These are phyloP conservation scores for Pandemis heparana DNA, from an alignment of 2,888 invertebrate species.

Conservation along the genomic window DNA sequence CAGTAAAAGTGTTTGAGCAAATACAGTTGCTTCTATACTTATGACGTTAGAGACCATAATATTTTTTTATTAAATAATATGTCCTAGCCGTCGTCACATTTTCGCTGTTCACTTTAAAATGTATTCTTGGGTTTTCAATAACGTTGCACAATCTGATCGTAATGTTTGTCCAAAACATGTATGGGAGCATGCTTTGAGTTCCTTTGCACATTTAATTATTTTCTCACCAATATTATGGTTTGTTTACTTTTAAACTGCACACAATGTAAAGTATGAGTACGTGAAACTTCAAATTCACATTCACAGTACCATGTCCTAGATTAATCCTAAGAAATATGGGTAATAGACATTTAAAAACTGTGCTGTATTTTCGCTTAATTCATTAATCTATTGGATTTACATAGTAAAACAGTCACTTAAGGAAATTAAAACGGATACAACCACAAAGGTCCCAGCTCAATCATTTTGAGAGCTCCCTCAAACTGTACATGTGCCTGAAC, in stretches of 20 bases:
- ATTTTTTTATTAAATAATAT: neutral
- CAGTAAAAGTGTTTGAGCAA: neutral
- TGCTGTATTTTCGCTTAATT: conserved; percentile 50
- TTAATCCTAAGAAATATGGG: neutral
- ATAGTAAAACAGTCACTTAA: conserved; percentile 83
- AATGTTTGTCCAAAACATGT: conserved; percentile 9
- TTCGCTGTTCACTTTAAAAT: neutral
- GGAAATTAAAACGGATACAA: conserved; percentile 83
- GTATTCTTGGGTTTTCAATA: conserved; percentile 47
- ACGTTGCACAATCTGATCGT: conserved; percentile 47
- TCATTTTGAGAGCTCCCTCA: conserved; percentile 80
- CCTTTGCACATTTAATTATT: conserved; percentile 32
- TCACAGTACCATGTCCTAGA: neutral
- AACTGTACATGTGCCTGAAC: conserved; percentile 75
- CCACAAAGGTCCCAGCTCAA: conserved; percentile 82
- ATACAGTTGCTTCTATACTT: neutral
- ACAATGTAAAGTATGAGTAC: neutral
- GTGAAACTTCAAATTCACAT: neutral
- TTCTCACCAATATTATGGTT: conserved; percentile 19
- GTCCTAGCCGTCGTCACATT: neutral
- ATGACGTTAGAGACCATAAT: neutral
- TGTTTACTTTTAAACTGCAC: neutral
- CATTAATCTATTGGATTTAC: conserved; percentile 69
- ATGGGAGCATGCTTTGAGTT: conserved; percentile 44
- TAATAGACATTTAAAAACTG: conserved; percentile 11